A percentile compares a stretch with the other conserved stretches of the same genome.
Conservation (phyloP, 2,797 vertebrate species). For the Chromobotia macracanthus region DNA sequence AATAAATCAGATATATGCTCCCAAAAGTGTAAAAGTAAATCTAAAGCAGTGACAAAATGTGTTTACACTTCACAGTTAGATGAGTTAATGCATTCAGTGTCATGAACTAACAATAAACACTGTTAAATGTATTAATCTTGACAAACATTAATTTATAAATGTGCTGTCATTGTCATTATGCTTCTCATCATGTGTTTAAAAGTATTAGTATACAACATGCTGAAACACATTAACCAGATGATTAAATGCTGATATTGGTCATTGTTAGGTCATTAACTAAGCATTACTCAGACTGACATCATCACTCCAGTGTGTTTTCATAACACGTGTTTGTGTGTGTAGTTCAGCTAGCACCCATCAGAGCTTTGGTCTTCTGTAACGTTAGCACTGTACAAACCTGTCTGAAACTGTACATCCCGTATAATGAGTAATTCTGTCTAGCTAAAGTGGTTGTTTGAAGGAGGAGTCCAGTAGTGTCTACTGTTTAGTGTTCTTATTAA, state of each 20-base stretch:
- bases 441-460: too few relatives aligned
- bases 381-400: conserved; percentile 47
- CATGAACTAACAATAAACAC: too few relatives aligned
- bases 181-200: background rate
- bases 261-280: background rate
- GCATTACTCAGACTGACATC: background rate
- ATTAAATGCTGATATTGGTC: background rate
- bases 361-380: conserved; percentile 42
- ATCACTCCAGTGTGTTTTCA: background rate
- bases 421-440: too few relatives aligned
- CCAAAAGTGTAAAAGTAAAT: background rate
- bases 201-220: background rate
- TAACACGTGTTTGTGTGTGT: too few relatives aligned
- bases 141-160: too few relatives aligned
- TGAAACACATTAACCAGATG: background rate
- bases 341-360: conserved; percentile 38
- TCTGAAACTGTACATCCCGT: conserved; percentile 21
- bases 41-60: background rate
- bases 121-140: too few relatives aligned
- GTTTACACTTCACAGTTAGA: background rate
- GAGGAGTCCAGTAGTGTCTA: conserved; percentile 62
- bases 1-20: background rate
- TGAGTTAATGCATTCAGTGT: background rate
- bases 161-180: too few relatives aligned
- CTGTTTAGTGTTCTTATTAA: conserved; percentile 62